Evolutionary conservation across 2,797 vertebrate species (phyloP).

Genomic region (Gadopsis bispinosus): DNA sequence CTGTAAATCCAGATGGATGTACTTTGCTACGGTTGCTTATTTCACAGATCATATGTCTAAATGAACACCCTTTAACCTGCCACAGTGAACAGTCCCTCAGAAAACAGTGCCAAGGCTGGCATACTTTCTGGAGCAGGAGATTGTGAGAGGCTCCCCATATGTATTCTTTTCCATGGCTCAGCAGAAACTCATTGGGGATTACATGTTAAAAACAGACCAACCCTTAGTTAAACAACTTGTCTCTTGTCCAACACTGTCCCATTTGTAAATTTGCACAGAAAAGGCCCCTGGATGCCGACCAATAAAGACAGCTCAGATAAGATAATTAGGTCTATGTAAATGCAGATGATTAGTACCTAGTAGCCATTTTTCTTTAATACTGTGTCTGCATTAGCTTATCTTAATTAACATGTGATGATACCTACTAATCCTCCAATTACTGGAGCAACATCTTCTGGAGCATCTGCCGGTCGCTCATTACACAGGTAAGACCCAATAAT

Average conservation of each 20-base stretch:
- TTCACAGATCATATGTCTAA: constrained; percentile 73
- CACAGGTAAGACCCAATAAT: constrained; percentile 63
- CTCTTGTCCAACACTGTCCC: constrained; percentile 2
- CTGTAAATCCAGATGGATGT: constrained; percentile 69
- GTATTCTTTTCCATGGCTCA: constrained; percentile 29
- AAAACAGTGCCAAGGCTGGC: constrained; percentile 32
- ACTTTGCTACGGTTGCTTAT: constrained; percentile 61
- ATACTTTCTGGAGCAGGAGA: constrained; percentile 39
- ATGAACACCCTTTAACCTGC: constrained; percentile 52
- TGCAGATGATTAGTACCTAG: constrained; percentile 53
- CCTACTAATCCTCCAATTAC: constrained; percentile 74
- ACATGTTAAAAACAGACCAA: constrained; percentile 14
- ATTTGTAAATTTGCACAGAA: constrained; percentile 8
- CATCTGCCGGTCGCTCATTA: constrained; percentile 66
- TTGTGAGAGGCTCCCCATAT: constrained; percentile 10
- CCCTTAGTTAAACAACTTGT: constrained; percentile 20
- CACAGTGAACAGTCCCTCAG: constrained; percentile 26
- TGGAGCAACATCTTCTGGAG: constrained; percentile 64
- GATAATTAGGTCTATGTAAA: constrained; percentile 60
- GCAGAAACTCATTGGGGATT: not conserved
- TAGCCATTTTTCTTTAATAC: constrained; percentile 54
- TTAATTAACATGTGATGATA: constrained; percentile 78
- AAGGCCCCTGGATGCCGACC: constrained; percentile 22
- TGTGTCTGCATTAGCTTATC: constrained; percentile 72
- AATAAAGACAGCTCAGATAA: constrained; percentile 45